Base-by-base conservation (phyloP, 2,797 vertebrate genomes). In the Amphiprion clarkii region DNA sequence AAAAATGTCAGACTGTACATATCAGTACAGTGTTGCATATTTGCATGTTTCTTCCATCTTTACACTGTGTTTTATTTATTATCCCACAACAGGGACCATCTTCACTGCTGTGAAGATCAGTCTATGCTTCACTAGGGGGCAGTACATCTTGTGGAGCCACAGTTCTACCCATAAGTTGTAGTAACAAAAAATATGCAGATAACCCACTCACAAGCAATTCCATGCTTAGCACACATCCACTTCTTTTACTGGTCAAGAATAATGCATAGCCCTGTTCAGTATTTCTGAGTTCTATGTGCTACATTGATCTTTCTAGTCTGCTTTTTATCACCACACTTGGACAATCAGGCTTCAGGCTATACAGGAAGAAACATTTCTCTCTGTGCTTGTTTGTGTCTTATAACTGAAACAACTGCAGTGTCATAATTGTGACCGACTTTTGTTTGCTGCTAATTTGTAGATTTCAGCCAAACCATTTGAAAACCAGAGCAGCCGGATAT, bases 401-500 rank as follows among this genome's bases (percentile, higher is more conserved):
- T 49, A 23, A 40, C 48, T 42, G 46, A 42, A 66, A 31, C 25
- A 2, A 67, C 60, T 53, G 49, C 56, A 52, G 25, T 10, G 74
- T 71, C 67, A 44, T n/a, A 64, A 42, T 60, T 60, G 36, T 62
- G 25, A 36, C 5, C 27, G 11, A 17, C 13, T 39, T 60, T 49
- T 52, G 46, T 46, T 71, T 62, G 57, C 67, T 51, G 25, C 64
- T 54, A 44, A 62, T 69, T 74, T 62, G 57, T 67, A 27, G 40
- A 65, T 58, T 69, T 66, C 25, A 51, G 49, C 52, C 57, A 40
- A 70, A 71, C 44, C 9, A 5, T 60, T 67, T 56, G 8, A 60
- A 52, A 78, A 75, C 40, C 67, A 74, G 67, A 81, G 52, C 77
- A 52, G 57, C 44, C 58, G 44, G 62, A 78, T 82, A 55, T 77